These are phyloP conservation scores for Hippocampus guttulatus DNA, from an alignment of 2,113 vertebrate species.

Conservation along the genomic window DNA sequence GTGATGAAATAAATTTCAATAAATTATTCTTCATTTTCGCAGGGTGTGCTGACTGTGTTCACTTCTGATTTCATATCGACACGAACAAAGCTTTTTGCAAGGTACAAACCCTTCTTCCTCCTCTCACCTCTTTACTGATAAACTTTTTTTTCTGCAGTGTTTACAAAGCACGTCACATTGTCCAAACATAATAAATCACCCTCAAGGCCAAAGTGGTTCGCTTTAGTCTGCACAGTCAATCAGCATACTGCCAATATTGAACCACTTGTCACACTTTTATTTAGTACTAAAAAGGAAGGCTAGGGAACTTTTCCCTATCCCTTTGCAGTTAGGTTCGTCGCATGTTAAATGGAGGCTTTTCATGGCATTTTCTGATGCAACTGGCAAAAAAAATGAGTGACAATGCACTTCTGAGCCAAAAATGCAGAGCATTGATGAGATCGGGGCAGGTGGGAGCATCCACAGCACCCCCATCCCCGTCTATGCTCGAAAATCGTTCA, in stretches of 20 bases:
- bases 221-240: background rate
- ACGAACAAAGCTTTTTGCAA: background rate
- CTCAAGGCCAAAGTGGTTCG: constrained; percentile 8
- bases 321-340: too few relatives aligned
- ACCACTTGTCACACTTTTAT: background rate
- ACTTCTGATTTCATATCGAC: constrained; percentile 3
- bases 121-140: constrained; percentile 58
- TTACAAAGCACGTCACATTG: constrained; percentile 33
- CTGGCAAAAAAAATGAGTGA: too few relatives aligned
- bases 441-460: too few relatives aligned
- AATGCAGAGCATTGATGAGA: too few relatives aligned
- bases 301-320: too few relatives aligned
- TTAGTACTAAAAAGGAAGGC: background rate
- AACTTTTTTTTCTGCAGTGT: constrained; percentile 41
- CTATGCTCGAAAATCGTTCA: too few relatives aligned
- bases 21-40: constrained; percentile 59
- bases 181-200: constrained; percentile 35
- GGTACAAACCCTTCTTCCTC: background rate
- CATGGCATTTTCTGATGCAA: too few relatives aligned
- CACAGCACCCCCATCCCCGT: too few relatives aligned
- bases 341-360: too few relatives aligned
- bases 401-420: too few relatives aligned
- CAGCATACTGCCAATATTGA: background rate
- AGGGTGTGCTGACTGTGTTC: background rate
- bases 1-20: constrained; percentile 64